Evolutionary conservation across 2,113 vertebrate species (phyloP).

Genomic region (Poeciliopsis prolifica): DNA sequence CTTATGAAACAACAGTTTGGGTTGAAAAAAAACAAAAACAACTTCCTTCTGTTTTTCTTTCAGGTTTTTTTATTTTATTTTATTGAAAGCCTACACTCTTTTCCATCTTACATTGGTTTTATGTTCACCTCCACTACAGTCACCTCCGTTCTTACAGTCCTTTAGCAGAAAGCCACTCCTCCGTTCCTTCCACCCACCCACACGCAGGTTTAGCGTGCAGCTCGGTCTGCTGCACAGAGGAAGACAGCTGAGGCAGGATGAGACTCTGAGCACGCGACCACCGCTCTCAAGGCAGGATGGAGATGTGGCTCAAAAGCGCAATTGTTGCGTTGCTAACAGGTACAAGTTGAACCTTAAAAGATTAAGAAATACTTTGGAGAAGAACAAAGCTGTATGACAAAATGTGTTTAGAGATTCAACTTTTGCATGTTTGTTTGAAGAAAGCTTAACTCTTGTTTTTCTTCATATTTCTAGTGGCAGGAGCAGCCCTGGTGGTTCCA

Average conservation of each 20-base stretch:
- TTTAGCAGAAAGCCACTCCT: conserved; percentile 3
- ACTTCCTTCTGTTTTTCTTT: neutral
- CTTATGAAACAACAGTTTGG: neutral
- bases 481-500: no score
- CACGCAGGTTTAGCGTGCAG: neutral
- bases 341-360: conserved; percentile 34
- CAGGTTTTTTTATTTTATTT: neutral
- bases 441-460: neutral
- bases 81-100: conserved; percentile 14
- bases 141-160: neutral
- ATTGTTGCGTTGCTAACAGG: conserved; percentile 57
- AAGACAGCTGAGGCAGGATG: conserved; percentile 36
- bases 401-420: neutral
- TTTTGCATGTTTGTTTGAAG: neutral
- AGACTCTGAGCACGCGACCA: conserved; percentile 23
- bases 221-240: conserved; percentile 12
- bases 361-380: neutral
- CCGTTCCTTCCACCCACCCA: conserved; percentile 5
- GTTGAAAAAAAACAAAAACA: neutral
- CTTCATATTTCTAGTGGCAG: no score
- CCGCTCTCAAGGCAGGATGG: conserved; percentile 30
- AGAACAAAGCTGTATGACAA: neutral
- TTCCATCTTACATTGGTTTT: conserved; percentile 13
- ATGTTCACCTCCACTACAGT: neutral
- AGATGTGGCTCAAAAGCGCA: conserved; percentile 26